Percentiles rank a stretch among this genome's conserved stretches.
Evolutionary conservation across 2,888 invertebrate species (phyloP).

Genomic region (Melieria omissa): DNA sequence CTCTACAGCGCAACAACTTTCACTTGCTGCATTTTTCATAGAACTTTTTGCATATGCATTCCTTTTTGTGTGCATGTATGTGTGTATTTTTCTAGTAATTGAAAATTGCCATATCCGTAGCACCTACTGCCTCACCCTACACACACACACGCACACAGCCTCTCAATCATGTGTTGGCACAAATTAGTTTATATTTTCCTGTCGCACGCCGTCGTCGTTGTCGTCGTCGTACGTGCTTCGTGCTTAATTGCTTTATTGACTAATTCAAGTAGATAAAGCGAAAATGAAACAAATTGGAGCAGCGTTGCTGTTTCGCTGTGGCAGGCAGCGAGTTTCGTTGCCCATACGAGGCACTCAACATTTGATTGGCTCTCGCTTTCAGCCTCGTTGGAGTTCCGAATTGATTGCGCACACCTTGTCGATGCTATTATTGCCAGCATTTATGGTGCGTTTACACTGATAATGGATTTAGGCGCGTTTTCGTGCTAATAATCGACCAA

Average conservation of each 20-base stretch:
- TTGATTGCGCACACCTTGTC: no score
- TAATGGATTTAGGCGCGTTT: no score
- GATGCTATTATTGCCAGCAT: no score
- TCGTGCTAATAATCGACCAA: no score
- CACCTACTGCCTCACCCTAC: constrained; percentile 10
- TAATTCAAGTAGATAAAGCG: constrained; percentile 22
- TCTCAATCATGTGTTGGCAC: neutral
- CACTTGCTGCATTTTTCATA: no score
- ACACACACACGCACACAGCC: neutral
- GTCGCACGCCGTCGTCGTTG: no score
- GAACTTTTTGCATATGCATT: neutral
- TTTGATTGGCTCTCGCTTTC: constrained; percentile 38
- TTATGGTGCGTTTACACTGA: no score
- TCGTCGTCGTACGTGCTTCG: constrained; percentile 26
- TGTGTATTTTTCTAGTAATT: constrained; percentile 29
- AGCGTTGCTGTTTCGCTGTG: neutral
- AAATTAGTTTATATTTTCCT: no score
- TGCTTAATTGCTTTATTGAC: constrained; percentile 43
- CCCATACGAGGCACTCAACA: neutral
- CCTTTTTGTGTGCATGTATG: neutral
- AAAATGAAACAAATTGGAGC: constrained; percentile 3
- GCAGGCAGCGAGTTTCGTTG: neutral
- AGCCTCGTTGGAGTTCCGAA: no score
- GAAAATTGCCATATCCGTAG: constrained; percentile 28
- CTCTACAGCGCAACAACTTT: no score